A percentile compares a stretch with the other conserved stretches of the same genome.
Conservation (phyloP, 2,113 vertebrate genomes). For the Phyllopteryx taeniolatus region DNA sequence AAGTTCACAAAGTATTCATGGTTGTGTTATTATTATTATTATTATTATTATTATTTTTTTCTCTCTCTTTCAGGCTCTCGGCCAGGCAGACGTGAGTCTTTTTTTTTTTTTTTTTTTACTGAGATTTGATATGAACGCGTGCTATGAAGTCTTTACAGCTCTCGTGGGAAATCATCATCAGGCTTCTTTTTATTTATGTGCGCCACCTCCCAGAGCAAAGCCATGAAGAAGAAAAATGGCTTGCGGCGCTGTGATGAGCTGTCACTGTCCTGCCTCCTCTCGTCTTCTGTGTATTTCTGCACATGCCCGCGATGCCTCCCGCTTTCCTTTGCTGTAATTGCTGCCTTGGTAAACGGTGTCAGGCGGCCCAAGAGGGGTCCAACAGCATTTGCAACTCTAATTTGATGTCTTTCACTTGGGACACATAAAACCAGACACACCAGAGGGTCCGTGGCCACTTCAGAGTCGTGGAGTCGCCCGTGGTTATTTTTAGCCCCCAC, state of each 20-base stretch:
- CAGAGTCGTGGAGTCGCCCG: constrained; percentile 43
- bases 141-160: constrained; percentile 48
- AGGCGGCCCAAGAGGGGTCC: constrained; percentile 59
- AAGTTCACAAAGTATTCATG: constrained; percentile 26
- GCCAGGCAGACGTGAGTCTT: constrained; percentile 43
- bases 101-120: constrained; percentile 20
- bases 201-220: constrained; percentile 12
- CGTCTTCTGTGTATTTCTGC: constrained; percentile 21
- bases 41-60: too few species aligned
- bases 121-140: constrained; percentile 34
- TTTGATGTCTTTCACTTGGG: constrained; percentile 66
- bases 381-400: constrained; percentile 67
- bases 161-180: constrained; percentile 65
- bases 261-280: constrained; percentile 25
- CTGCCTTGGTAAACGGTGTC: constrained; percentile 59
- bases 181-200: constrained; percentile 30
- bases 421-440: constrained; percentile 59
- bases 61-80: constrained; percentile 24
- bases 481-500: constrained; percentile 64
- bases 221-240: constrained; percentile 26
- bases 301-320: constrained; percentile 64
- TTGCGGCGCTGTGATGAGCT: constrained; percentile 25
- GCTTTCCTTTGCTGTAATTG: constrained; percentile 69
- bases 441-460: constrained; percentile 63
- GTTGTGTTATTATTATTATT: neutral